phyloP scores from a whole-genome alignment of 2,113 vertebrate genomes.

The Tetraodon nigroviridis region DNA sequence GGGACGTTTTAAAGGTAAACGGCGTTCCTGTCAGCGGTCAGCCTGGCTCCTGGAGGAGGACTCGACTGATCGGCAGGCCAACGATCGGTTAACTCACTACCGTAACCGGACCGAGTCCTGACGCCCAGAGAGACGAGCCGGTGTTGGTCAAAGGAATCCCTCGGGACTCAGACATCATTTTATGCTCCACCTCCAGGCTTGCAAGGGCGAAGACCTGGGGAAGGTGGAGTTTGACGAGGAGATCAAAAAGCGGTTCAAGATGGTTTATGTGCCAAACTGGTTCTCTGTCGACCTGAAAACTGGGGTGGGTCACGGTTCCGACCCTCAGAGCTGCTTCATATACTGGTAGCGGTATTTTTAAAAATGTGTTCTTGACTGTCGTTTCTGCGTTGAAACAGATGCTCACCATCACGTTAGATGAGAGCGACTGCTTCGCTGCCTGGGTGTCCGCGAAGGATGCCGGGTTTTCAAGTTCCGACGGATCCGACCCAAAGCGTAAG shows the following conservation, averaged over 20 bases:
- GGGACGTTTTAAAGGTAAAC: slow-evolving; percentile 95
- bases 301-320: slow-evolving; percentile 78
- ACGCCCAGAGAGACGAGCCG: no score
- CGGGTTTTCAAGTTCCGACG: slow-evolving; percentile 93
- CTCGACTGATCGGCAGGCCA: neutral
- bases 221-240: slow-evolving; percentile 99
- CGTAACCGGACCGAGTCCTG: neutral
- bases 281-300: slow-evolving; percentile 99
- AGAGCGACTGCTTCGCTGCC: slow-evolving; percentile 97
- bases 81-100: neutral
- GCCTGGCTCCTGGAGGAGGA: neutral
- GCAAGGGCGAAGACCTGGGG: slow-evolving; percentile 96
- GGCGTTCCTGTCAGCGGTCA: no score
- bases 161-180: no score
- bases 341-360: neutral
- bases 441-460: slow-evolving; percentile 99
- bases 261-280: slow-evolving; percentile 99
- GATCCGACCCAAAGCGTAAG: slow-evolving; percentile 95
- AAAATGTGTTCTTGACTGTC: neutral
- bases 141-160: neutral
- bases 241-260: slow-evolving; percentile 98
- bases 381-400: slow-evolving; percentile 73
- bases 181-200: slow-evolving; percentile 76
- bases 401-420: slow-evolving; percentile 96
- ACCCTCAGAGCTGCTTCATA: neutral